phyloP scores from a whole-genome alignment of 2,888 invertebrate genomes.

The Thecophora atra region DNA sequence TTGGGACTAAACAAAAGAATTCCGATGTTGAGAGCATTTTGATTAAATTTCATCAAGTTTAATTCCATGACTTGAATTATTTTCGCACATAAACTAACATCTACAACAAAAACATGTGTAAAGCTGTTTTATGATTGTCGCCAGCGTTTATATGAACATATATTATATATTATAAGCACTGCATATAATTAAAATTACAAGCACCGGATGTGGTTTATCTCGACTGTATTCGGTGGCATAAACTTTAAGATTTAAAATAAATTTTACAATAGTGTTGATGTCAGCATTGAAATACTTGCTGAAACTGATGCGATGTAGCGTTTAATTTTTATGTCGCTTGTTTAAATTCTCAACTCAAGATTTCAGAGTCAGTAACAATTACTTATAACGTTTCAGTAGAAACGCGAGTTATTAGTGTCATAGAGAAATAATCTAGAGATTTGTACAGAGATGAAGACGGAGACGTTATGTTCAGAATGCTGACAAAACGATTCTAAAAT shows the following conservation, averaged over 20 bases:
- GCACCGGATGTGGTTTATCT: slow-evolving; percentile 35
- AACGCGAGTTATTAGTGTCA: too few relatives aligned
- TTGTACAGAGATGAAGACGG: too few relatives aligned
- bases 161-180: background rate
- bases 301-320: slow-evolving; percentile 12
- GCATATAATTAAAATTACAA: slow-evolving; percentile 34
- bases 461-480: background rate
- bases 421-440: too few relatives aligned
- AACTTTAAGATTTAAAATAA: slow-evolving; percentile 18
- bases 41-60: background rate
- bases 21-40: too few relatives aligned
- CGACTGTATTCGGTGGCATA: slow-evolving; percentile 17
- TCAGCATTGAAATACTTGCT: slow-evolving; percentile 21
- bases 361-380: too few relatives aligned
- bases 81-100: background rate
- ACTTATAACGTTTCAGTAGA: too few relatives aligned
- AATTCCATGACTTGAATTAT: background rate
- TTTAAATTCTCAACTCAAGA: too few relatives aligned
- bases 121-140: background rate
- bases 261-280: slow-evolving; percentile 25
- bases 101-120: background rate
- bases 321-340: background rate
- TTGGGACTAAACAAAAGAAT: too few relatives aligned
- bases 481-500: background rate
- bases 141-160: background rate